These are phyloP conservation scores for Saccopteryx bilineata DNA, from an alignment of 2,113 vertebrate species.

Conservation along the genomic window DNA sequence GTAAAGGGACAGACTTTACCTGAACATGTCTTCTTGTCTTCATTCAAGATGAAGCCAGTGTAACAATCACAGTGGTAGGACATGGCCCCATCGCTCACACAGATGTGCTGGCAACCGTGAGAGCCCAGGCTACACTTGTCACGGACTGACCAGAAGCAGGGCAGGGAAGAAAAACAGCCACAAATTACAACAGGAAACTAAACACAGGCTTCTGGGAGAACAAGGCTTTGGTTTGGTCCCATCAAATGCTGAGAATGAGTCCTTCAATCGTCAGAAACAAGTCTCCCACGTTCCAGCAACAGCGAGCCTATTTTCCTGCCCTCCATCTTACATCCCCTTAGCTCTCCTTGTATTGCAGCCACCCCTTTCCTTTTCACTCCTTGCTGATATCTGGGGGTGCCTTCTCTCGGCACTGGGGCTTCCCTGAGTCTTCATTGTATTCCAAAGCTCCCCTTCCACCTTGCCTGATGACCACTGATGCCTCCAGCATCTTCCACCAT, in stretches of 20 bases:
- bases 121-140: slow-evolving; percentile 90
- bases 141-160: slow-evolving; percentile 77
- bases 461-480: neutral
- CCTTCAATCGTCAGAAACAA: neutral
- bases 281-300: accelerated
- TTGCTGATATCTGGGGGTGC: neutral
- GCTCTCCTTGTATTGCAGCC: neutral
- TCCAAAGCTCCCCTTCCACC: neutral
- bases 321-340: accelerated
- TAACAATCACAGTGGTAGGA: slow-evolving; percentile 93
- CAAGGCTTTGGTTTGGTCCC: neutral
- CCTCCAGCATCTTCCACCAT: neutral
- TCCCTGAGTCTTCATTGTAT: neutral
- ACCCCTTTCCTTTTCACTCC: neutral
- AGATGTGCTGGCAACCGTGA: slow-evolving; percentile 94
- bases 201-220: neutral
- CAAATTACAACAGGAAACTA: neutral
- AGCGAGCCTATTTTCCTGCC: neutral
- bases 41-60: slow-evolving; percentile 91
- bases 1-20: slow-evolving; percentile 58
- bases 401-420: neutral
- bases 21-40: slow-evolving; percentile 94
- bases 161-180: neutral
- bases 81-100: slow-evolving; percentile 87
- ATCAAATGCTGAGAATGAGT: accelerated